Evolutionary conservation across 1,140 invertebrate species (phyloP), one percentile per base, ranked within the genome.

Genomic region (Tyrophagus putrescentiae): DNA sequence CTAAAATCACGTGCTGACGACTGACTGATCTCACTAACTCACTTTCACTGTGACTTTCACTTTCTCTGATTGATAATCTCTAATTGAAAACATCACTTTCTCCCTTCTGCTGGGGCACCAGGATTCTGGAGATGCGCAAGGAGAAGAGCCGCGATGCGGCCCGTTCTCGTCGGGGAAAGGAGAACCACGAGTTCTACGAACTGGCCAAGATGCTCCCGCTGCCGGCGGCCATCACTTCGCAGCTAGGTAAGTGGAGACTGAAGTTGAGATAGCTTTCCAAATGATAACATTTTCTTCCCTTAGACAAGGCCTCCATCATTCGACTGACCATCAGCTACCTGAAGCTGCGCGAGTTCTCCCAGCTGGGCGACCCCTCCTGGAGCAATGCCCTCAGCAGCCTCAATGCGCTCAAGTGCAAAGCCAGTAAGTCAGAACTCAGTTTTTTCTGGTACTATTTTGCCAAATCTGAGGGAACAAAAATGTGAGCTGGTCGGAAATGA

Each of bases 121-220:
- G 93, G 74, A 94, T 96, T 69, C 78, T 96, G 69, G 92, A 97
- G 75, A 76, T 96, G 61, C 78, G 93, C 62, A 97, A 97, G 75
- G 93, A 97, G 73, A 97, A 97, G 72, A 93, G 88, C 44, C 78
- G 92, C 67, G 92, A 97, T 73, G 93, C 93, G 33, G 94, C 94
- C 1, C 78, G 93, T 50, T 92, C 87, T 6, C 75, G 94, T 33
- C 79, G 93, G 34, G 92, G 92, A 27, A 97, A 97, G 69, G 94
- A 97, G 75, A 98, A 98, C 76, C 94, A 87, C 71, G 93, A 97
- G 75, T 98, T 97, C 76, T 95, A 95, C 76, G 92, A 96, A 76
- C 76, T 98, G 72, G 92, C 93, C 62, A 96, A 96, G 76, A 87
- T 98, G 84, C 76, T 98, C 65, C 93, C 93, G 0, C 78, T 97